Conservation (phyloP, 2,797 vertebrate genomes). For the Sebastes umbrosus region DNA sequence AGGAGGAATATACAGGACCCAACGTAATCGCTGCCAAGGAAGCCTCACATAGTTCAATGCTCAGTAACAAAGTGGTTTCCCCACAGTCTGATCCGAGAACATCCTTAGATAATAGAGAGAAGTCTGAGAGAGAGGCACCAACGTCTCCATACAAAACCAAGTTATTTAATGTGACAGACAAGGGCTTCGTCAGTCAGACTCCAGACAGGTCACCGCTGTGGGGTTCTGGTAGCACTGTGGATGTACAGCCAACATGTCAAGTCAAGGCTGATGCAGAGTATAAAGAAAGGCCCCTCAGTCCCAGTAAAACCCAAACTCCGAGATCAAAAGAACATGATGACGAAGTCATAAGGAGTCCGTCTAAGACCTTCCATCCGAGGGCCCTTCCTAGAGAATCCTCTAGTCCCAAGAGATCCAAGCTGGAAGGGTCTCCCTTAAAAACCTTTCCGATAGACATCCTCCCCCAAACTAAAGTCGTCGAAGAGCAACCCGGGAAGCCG, state of each 20-base stretch:
- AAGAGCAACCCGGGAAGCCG: conserved; percentile 56
- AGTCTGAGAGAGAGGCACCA: neutral
- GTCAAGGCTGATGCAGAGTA: neutral
- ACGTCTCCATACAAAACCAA: conserved; percentile 38
- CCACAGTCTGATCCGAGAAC: conserved; percentile 6
- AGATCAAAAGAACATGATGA: conserved; percentile 52
- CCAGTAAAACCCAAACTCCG: conserved; percentile 18
- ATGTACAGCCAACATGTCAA: conserved; percentile 48
- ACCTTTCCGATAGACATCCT: conserved; percentile 65
- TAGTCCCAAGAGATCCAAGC: conserved; percentile 47
- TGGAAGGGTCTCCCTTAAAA: conserved; percentile 66
- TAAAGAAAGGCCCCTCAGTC: conserved; percentile 29
- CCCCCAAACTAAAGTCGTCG: conserved; percentile 37
- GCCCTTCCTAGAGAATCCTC: conserved; percentile 67
- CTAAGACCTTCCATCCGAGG: conserved; percentile 69
- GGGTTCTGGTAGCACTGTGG: conserved; percentile 72
- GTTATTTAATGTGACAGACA: conserved; percentile 75
- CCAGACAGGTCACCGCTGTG: conserved; percentile 71
- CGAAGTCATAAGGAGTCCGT: conserved; percentile 61
- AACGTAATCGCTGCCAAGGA: conserved; percentile 26
- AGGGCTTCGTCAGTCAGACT: conserved; percentile 57
- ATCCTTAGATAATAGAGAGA: conserved; percentile 4
- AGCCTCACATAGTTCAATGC: conserved; percentile 7
- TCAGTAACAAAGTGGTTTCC: neutral
- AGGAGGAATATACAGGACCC: conserved; percentile 57